Conservation (phyloP, 1,140 invertebrate species). For the Dendrolimus punctatus region DNA sequence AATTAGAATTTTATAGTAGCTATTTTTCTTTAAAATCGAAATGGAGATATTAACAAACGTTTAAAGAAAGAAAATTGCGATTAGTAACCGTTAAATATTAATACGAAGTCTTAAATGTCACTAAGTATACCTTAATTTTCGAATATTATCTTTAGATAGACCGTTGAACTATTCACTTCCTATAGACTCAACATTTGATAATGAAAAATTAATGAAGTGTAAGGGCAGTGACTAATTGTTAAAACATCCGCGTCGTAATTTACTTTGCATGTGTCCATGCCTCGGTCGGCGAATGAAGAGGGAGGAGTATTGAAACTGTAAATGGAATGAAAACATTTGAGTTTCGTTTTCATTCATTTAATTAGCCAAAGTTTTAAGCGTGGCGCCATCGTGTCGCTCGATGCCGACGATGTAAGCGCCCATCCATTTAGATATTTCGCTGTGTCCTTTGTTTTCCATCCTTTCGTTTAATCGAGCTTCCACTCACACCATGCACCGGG, state of each 20-base stretch:
- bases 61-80: too few species aligned
- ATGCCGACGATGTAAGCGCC: conserved; percentile 23
- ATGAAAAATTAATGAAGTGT: not conserved
- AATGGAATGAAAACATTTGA: conserved; percentile 66
- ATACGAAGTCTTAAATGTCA: too few species aligned
- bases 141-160: too few species aligned
- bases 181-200: too few species aligned
- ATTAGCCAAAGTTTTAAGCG: conserved; percentile 59
- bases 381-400: conserved; percentile 48
- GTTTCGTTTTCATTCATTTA: conserved; percentile 67
- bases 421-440: conserved; percentile 38
- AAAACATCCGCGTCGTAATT: conserved; percentile 13
- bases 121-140: too few species aligned
- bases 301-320: conserved; percentile 48
- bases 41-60: too few species aligned
- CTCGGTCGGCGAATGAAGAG: conserved; percentile 22
- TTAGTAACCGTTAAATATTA: too few species aligned
- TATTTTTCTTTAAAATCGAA: too few species aligned
- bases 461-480: conserved; percentile 2
- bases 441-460: conserved; percentile 14
- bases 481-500: too few species aligned
- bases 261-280: conserved; percentile 27
- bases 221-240: not conserved
- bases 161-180: too few species aligned
- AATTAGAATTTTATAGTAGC: too few species aligned